A percentile compares a stretch with the other conserved stretches of the same genome.
These are phyloP conservation scores for Protosalanx chinensis DNA, from an alignment of 2,797 vertebrate species.

Conservation along the genomic window DNA sequence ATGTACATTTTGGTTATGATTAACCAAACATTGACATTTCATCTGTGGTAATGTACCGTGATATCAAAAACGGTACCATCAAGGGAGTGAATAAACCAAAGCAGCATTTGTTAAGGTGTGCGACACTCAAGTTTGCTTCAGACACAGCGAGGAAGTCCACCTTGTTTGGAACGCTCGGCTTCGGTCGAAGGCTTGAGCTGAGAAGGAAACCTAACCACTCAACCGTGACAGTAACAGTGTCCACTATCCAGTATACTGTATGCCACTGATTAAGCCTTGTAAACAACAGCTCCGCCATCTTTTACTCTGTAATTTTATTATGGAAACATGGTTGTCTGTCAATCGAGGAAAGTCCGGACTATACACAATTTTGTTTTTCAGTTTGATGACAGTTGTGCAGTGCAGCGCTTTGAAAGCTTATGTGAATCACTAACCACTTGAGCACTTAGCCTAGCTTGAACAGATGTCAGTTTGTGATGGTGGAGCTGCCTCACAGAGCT, in stretches of 20 bases:
- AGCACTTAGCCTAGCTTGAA: neutral
- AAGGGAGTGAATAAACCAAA: neutral
- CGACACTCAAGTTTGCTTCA: conserved; percentile 14
- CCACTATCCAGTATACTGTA: no score
- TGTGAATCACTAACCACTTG: neutral
- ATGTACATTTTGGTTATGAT: no score
- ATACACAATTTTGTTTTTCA: neutral
- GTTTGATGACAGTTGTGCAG: neutral
- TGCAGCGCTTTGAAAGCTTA: neutral
- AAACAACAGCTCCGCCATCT: no score
- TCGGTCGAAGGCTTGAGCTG: neutral
- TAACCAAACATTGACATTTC: no score
- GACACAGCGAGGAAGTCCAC: neutral
- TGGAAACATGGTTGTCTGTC: neutral
- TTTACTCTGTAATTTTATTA: no score
- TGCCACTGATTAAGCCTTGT: neutral
- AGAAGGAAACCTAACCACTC: neutral
- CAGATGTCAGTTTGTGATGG: neutral
- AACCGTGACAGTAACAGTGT: neutral
- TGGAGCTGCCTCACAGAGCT: conserved; percentile 15
- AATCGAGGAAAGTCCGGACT: neutral
- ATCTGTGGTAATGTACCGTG: no score
- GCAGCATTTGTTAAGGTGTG: conserved; percentile 55
- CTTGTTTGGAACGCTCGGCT: conserved; percentile 28
- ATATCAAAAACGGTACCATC: no score